phyloP scores from a whole-genome alignment of 2,888 invertebrate genomes.

The Watsonalla cultraria region DNA sequence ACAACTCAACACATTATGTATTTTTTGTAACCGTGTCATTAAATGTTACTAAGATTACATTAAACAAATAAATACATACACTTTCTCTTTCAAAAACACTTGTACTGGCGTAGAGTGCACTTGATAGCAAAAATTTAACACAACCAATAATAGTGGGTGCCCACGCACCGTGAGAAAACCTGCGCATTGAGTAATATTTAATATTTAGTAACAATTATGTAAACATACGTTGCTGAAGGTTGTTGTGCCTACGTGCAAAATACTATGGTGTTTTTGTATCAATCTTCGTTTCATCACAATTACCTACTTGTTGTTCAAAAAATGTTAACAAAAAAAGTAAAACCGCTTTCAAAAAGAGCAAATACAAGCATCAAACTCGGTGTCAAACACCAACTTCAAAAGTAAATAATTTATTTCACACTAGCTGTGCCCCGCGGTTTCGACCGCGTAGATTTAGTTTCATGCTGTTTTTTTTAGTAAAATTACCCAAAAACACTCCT shows the following conservation, averaged over 20 bases:
- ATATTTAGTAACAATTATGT: not conserved
- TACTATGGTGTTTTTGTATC: not conserved
- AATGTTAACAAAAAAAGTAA: too few species aligned
- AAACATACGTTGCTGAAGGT: not conserved
- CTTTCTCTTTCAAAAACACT: constrained; percentile 1
- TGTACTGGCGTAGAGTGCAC: not conserved
- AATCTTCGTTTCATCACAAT: not conserved
- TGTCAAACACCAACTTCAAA: too few species aligned
- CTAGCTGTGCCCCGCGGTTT: too few species aligned
- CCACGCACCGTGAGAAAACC: not conserved
- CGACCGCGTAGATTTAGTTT: too few species aligned
- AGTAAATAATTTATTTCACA: too few species aligned
- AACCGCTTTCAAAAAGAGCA: too few species aligned
- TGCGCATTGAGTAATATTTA: not conserved
- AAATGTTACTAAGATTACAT: not conserved
- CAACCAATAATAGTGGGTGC: not conserved
- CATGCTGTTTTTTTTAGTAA: too few species aligned
- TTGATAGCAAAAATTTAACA: not conserved
- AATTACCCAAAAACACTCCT: too few species aligned
- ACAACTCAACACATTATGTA: too few species aligned
- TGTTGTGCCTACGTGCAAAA: not conserved
- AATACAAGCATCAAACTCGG: too few species aligned
- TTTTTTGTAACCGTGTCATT: too few species aligned
- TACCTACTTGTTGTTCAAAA: too few species aligned
- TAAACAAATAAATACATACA: not conserved